Evolutionary conservation across 2,888 invertebrate species (phyloP), one percentile per base, ranked within the genome.

Genomic region (Himalopsyche japonica): DNA sequence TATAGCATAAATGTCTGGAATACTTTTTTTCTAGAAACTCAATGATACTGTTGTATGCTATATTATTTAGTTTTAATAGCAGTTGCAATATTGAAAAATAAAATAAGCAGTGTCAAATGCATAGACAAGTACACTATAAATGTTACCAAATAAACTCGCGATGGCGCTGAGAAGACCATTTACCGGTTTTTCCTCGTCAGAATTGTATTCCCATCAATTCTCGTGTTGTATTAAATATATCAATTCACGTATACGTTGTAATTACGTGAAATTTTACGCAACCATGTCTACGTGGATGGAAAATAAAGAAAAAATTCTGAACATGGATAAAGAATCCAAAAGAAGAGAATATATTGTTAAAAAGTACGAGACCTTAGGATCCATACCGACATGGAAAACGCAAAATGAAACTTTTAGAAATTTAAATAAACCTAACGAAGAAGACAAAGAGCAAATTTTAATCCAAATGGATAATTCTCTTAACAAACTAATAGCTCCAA

Each of bases 301-400:
- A 8, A 93, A 93, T 87, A 94, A 93, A 90, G 90, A 91, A 34
- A 93, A 92, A 87, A 93, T 92, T 87, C 87, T 94, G 43, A 89
- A 89, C 6, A 90, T 94, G 91, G 88, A 91, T 0, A 49, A 91
- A 57, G 92, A 92, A 70, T 93, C 94, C 47, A 95, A 93, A 89
- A 90, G 93, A 83, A 91, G 91, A 86, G 87, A 90, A 34, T 93
- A 93, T 87, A 92, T 91, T 87, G 88, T 88, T 3, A 89, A 89
- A 49, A 90, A 91, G 47, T 92, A 90, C 81, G 89, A 91, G 27
- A 90, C 89, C 48, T 82, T 93, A 3, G 89, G 92, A 64, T 88
- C 91, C 85, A 90, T 95, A 81, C 91, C 92, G 57, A 91, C 94
- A 27, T 95, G 95, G 95, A 88, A 89, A 76, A 90, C 91, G 85